Evolutionary conservation across 2,113 vertebrate genomes (phyloP), one percentile per base, ranked within the genome.

Genomic region (Mola mola): DNA sequence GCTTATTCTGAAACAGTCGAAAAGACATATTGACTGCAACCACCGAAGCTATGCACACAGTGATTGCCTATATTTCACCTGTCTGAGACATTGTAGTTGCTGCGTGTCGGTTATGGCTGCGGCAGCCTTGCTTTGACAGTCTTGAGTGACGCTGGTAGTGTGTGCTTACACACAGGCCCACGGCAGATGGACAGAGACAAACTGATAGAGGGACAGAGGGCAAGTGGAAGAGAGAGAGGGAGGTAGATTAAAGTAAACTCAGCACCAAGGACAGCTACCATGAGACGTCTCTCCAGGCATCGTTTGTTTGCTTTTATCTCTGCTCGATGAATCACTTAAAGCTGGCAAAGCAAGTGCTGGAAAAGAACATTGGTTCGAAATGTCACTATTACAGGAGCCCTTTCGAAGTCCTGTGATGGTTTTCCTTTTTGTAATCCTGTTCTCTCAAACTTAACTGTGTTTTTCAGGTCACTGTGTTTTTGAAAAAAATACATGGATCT

Each of bases 11-110:
- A 78, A 82, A 77, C 68, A 20, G 80, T 87, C 78, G 83, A 77
- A 85, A 59, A 70, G 75, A 84, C 70, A 53, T 69, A 75, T 69
- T 68, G 67, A 75, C 75, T 71, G 68, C 56, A 51, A 29, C 26
- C 17, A 1, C 66, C 56, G 71, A 77, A 75, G 73, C 69, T 52
- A 40, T 63, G 63, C 63, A 53, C 72, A 62, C 64, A 28, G 20
- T 26, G 43, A 78, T 74, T 66, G 74, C 69, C 63, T 77, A 76
- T 83, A 85, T 77, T 87, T 86, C 82, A 80, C 51, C 41, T 34
- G 66, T 53, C 51, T 51, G 63, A 46, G 55, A 68, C 64, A 50
- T 80, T 73, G 49, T 66, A 70, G 72, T 25, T 1, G 3, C 11
- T 12, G 57, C 26, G 65, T 8, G 42, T 52, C 21, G 12, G 61